These are phyloP conservation scores for sheep (Ovis aries) DNA, from an alignment of 2,113 vertebrate genomes.

Conservation along the genomic window DNA sequence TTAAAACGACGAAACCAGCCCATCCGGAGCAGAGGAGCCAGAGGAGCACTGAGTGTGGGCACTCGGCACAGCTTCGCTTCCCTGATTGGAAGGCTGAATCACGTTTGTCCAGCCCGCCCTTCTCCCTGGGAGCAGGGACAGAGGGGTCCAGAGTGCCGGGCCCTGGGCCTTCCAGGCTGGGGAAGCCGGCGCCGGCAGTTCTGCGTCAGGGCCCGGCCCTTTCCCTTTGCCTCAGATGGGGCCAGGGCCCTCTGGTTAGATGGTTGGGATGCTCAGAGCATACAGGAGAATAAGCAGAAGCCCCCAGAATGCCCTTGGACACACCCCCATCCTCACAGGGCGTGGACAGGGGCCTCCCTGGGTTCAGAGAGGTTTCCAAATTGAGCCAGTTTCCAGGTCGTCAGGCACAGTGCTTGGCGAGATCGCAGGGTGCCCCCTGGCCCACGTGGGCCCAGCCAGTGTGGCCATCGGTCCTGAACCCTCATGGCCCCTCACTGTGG, in stretches of 20 bases:
- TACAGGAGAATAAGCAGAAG: neutral
- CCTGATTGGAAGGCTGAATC: neutral
- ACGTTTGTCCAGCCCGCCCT: neutral
- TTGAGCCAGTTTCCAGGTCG: neutral
- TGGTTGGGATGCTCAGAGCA: neutral
- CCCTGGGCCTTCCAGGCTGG: neutral
- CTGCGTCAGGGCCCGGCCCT: neutral
- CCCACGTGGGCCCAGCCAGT: neutral
- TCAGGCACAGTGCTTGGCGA: neutral
- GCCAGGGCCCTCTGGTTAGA: neutral
- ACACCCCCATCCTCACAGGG: fast-evolving
- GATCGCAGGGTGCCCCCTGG: fast-evolving
- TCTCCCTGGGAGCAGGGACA: conserved; percentile 4
- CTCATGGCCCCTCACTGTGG: fast-evolving
- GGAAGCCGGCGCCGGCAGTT: neutral
- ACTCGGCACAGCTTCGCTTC: fast-evolving
- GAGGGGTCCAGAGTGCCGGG: conserved; percentile 26
- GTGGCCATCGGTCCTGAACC: neutral
- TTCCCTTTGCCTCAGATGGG: neutral
- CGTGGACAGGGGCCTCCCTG: neutral
- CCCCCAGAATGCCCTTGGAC: neutral
- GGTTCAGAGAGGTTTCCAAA: neutral
- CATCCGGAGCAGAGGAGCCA: neutral
- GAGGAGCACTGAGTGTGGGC: fast-evolving
- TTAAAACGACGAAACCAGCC: neutral